phyloP scores from a whole-genome alignment of 2,113 vertebrate species.

The Clarias magur region DNA sequence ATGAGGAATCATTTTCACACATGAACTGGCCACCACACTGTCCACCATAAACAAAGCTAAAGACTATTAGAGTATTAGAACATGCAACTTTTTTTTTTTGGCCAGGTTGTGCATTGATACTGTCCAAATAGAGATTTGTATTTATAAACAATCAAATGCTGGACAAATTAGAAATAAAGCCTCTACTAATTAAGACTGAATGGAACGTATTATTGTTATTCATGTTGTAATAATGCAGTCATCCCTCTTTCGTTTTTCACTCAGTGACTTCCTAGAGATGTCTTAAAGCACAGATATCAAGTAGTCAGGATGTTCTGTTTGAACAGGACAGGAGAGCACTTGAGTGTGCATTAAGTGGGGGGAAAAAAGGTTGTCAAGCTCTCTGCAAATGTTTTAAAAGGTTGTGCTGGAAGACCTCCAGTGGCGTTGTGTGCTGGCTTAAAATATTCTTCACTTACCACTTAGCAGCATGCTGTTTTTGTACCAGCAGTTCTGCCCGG shows the following conservation, averaged over 20 bases:
- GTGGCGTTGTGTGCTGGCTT: constrained; percentile 5
- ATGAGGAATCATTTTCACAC: no score
- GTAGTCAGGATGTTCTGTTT: background rate
- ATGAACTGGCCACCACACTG: no score
- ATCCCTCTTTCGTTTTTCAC: background rate
- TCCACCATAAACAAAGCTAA: no score
- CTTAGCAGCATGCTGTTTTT: background rate
- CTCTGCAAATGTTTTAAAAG: constrained; percentile 19
- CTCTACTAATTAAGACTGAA: background rate
- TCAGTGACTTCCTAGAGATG: background rate
- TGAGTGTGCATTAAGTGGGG: background rate
- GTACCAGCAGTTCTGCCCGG: background rate
- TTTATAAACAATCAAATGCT: background rate
- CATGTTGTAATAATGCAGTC: background rate
- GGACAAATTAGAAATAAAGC: background rate
- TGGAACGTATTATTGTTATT: background rate
- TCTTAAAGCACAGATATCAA: background rate
- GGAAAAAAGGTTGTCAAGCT: constrained; percentile 7
- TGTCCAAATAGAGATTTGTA: background rate
- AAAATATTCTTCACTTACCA: constrained; percentile 18
- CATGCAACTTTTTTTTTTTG: no score
- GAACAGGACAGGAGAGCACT: constrained; percentile 7
- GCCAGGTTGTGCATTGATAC: no score
- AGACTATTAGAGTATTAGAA: no score
- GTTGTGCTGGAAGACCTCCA: background rate